Evolutionary conservation across 2,888 invertebrate species (phyloP).

Genomic region (Dolichopus griseipennis): DNA sequence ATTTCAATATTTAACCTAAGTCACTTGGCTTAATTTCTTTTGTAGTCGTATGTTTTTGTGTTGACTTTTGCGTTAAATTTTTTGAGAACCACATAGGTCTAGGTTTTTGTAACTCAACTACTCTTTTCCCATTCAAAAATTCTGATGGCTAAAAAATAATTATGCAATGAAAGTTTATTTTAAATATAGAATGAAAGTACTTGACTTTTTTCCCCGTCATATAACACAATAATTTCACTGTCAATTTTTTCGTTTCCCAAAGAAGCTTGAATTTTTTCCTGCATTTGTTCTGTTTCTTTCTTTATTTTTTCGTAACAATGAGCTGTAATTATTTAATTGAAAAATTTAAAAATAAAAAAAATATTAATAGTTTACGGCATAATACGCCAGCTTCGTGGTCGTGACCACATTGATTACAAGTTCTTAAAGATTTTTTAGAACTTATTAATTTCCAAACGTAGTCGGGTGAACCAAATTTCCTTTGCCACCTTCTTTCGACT

Average conservation of each 20-base stretch:
- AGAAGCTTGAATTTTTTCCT: slow-evolving; percentile 62
- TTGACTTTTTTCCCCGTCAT: slow-evolving; percentile 66
- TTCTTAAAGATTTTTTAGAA: slow-evolving; percentile 63
- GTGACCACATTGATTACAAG: slow-evolving; percentile 76
- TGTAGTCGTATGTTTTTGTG: slow-evolving; percentile 59
- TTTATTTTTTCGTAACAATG: slow-evolving; percentile 77
- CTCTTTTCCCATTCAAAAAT: slow-evolving; percentile 59
- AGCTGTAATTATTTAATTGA: slow-evolving; percentile 45
- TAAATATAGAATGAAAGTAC: slow-evolving; percentile 22
- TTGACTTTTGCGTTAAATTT: slow-evolving; percentile 71
- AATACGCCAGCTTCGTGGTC: slow-evolving; percentile 68
- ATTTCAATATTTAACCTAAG: slow-evolving; percentile 48
- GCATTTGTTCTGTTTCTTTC: slow-evolving; percentile 71
- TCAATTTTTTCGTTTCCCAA: slow-evolving; percentile 66
- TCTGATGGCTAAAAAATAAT: slow-evolving; percentile 46
- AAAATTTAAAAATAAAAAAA: not conserved
- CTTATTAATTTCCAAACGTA: slow-evolving; percentile 60
- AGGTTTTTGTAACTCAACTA: slow-evolving; percentile 77
- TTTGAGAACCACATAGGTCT: slow-evolving; percentile 83
- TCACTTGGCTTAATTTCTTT: slow-evolving; percentile 67
- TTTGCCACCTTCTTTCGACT: slow-evolving; percentile 60
- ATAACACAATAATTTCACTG: slow-evolving; percentile 75
- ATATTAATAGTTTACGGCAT: slow-evolving; percentile 59
- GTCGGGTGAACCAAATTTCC: slow-evolving; percentile 63
- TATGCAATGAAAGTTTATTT: not conserved